Evolutionary conservation across 2,797 vertebrate species (phyloP), one percentile per base, ranked within the genome.

Genomic region (Limnodromus scolopaceus): DNA sequence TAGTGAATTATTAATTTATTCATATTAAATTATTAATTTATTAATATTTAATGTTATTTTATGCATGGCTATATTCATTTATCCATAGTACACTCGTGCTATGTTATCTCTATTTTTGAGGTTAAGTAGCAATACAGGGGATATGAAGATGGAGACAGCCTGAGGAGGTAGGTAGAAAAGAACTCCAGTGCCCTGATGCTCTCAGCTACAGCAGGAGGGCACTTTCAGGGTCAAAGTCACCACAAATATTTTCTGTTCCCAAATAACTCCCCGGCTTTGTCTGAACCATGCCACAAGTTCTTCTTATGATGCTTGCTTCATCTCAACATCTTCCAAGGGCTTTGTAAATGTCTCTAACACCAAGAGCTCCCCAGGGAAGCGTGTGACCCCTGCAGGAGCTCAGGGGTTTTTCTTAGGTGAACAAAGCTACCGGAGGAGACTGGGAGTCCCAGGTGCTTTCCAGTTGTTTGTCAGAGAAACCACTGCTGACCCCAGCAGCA

Each of bases 261-360:
- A 51, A 0, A 66, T 3, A 45, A 61, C 16, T 46, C 38, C 45
- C 2, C 11, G 0, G 25, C 1, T 4, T 3, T 0, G 0, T n/a
- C 34, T 46, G 4, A 27, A 34, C 16, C 19, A 12, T 1, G 4
- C 51, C 46, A 32, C 12, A 9, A 0, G n/a, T 69, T 14, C 41
- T 72, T 77, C 70, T 38, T 55, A 27, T 8, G n/a, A 1, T 1
- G 0, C 22, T 6, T 3, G 24, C 17, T 45, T 28, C 55, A 45
- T 4, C 66, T 48, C 79, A 39, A 6, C 53, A 19, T 23, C 19
- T 71, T n/a, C 68, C 48, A 36, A n/a, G 71, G 0, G 4, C 34
- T 75, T 15, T 71, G 53, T 6, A 48, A 66, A 28, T 0, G 0
- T 36, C 84, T 38, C 58, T 38, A 13, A 28, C 0, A 16, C 12